Conservation (phyloP, 2,888 invertebrate species). For the Ephialtes manifestator region DNA sequence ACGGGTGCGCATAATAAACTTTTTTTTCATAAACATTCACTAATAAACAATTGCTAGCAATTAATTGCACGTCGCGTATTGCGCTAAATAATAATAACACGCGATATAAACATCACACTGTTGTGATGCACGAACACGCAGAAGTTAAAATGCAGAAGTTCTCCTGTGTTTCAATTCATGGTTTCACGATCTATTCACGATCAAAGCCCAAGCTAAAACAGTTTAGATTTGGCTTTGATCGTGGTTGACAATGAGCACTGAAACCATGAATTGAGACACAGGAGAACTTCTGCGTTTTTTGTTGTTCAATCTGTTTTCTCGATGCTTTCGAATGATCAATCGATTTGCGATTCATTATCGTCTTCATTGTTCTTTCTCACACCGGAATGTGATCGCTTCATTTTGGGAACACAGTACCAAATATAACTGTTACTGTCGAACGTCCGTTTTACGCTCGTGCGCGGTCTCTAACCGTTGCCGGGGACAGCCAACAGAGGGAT, state of each 20-base stretch:
- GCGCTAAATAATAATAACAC: background rate
- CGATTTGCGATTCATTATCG: background rate
- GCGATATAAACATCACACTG: background rate
- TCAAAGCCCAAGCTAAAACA: too few species aligned
- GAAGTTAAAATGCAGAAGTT: too few species aligned
- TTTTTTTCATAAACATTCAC: background rate
- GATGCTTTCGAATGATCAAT: background rate
- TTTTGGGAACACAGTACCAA: background rate
- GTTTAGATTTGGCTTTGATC: background rate
- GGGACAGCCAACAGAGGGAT: too few species aligned
- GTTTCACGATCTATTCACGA: background rate
- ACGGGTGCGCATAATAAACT: slow-evolving; percentile 7
- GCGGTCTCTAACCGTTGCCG: too few species aligned
- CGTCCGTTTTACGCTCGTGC: too few species aligned
- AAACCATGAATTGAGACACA: slow-evolving; percentile 4
- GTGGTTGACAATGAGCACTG: slow-evolving; percentile 10
- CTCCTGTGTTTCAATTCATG: background rate
- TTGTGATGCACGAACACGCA: background rate
- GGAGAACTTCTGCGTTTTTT: slow-evolving; percentile 12
- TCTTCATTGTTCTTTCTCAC: slow-evolving; percentile 12
- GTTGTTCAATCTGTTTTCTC: background rate
- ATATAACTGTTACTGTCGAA: too few species aligned
- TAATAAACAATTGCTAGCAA: background rate
- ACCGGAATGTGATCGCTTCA: slow-evolving; percentile 24
- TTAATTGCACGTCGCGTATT: background rate